A percentile compares a stretch with the other conserved stretches of the same genome.
phyloP scores from a whole-genome alignment of 1,140 invertebrate genomes.

The Drosophila rufa region DNA sequence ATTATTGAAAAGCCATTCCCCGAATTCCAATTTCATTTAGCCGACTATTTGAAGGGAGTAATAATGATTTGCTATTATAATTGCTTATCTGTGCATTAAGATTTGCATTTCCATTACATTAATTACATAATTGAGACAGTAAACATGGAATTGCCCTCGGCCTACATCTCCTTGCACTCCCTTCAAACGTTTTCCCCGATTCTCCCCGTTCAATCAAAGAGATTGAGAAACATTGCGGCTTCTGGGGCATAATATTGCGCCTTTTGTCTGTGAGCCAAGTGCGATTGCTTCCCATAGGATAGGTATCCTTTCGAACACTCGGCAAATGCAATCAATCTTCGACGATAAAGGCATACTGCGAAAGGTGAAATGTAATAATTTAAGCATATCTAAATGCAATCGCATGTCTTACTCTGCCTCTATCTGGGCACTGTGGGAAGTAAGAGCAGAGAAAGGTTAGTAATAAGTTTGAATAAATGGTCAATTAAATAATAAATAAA shows the following conservation, averaged over 20 bases:
- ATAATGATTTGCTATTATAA: constrained; percentile 29
- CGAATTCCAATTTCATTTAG: constrained; percentile 15
- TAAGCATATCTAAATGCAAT: constrained; percentile 72
- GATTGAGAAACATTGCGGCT: constrained; percentile 35
- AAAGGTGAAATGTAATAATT: constrained; percentile 68
- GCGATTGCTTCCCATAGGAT: constrained; percentile 35
- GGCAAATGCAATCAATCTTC: constrained; percentile 73
- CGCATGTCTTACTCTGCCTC: constrained; percentile 7
- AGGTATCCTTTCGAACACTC: constrained; percentile 32
- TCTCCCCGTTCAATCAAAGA: constrained; percentile 28
- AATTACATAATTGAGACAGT: constrained; percentile 42
- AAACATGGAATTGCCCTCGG: not conserved
- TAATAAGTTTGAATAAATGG: not conserved
- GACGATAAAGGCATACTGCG: constrained; percentile 61
- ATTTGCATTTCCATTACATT: constrained; percentile 47
- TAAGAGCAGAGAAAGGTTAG: accelerated
- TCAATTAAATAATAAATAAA: too few relatives aligned
- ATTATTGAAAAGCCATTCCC: not conserved
- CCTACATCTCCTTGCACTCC: not conserved
- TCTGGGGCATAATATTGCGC: constrained; percentile 15
- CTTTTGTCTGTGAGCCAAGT: constrained; percentile 28
- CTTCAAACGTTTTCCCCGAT: constrained; percentile 2
- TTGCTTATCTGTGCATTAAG: constrained; percentile 41
- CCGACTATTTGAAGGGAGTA: constrained; percentile 8
- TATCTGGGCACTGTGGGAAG: constrained; percentile 7